Conservation (phyloP, 2,888 invertebrate species). For the Trachelus iudaicus region DNA sequence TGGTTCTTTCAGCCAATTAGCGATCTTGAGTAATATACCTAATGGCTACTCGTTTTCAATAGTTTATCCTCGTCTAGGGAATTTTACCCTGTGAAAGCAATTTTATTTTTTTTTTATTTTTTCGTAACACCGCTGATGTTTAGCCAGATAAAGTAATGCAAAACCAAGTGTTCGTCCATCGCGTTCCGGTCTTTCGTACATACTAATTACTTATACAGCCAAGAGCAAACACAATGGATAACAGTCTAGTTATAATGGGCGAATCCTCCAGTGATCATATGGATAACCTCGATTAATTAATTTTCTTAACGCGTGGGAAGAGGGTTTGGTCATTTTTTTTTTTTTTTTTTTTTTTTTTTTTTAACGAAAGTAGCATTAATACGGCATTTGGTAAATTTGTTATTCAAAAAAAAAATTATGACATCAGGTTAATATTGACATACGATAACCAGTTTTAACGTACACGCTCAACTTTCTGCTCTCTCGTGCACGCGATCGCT, state of each 20-base stretch:
- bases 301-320: background rate
- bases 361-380: background rate
- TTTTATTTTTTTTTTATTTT: background rate
- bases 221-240: constrained; percentile 1
- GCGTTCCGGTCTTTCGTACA: constrained; percentile 4
- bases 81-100: background rate
- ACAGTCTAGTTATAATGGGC: constrained; percentile 4
- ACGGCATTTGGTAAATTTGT: background rate
- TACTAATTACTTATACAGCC: background rate
- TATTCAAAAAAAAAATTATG: background rate
- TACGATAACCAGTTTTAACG: background rate
- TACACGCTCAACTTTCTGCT: background rate
- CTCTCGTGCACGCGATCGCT: background rate
- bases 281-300: background rate
- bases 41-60: background rate
- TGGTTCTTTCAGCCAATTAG: background rate
- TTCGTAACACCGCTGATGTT: background rate
- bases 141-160: background rate
- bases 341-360: background rate
- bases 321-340: background rate
- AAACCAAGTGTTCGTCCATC: background rate
- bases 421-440: background rate
- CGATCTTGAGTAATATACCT: background rate
- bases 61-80: background rate
- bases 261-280: background rate